A percentile compares a stretch with the other conserved stretches of the same genome.
Conservation (phyloP, 2,113 vertebrate species). For the Oreochromis spilurus region DNA sequence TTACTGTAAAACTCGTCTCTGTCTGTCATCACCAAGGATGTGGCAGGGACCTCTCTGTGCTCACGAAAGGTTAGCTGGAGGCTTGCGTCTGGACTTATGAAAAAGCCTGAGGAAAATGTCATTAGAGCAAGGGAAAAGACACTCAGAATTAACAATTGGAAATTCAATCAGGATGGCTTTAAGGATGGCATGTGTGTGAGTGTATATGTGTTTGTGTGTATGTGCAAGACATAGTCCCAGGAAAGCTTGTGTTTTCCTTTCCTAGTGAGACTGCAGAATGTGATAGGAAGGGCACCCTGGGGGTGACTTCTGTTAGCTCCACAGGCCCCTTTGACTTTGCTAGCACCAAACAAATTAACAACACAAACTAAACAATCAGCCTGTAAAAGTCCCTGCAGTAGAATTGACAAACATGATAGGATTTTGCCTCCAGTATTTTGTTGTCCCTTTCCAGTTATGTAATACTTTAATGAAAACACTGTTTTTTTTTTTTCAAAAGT, state of each 20-base stretch:
- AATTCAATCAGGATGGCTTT: conserved; percentile 64
- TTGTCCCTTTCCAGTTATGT: conserved; percentile 8
- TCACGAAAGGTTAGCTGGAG: conserved; percentile 74
- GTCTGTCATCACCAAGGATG: conserved; percentile 67
- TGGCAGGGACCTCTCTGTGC: conserved; percentile 63
- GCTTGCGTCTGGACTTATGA: conserved; percentile 74
- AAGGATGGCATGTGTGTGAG: neutral
- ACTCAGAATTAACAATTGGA: conserved; percentile 64
- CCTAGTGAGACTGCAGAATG: neutral
- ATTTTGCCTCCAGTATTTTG: neutral
- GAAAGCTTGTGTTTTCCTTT: neutral
- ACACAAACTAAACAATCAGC: conserved; percentile 14
- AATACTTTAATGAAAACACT: conserved; percentile 2
- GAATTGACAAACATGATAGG: neutral
- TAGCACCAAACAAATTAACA: conserved; percentile 21
- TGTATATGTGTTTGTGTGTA: neutral
- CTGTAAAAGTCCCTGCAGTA: neutral
- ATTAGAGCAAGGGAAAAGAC: conserved; percentile 67
- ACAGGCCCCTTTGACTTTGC: conserved; percentile 32
- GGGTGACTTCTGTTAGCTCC: conserved; percentile 29
- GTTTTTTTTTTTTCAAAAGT: conserved; percentile 3
- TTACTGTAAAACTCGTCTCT: conserved; percentile 76
- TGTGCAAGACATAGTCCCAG: neutral
- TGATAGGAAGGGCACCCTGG: conserved; percentile 17
- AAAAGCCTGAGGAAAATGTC: conserved; percentile 73